Conservation (phyloP, 64 coral and sea anemone species). For the Acropora tenuis region DNA sequence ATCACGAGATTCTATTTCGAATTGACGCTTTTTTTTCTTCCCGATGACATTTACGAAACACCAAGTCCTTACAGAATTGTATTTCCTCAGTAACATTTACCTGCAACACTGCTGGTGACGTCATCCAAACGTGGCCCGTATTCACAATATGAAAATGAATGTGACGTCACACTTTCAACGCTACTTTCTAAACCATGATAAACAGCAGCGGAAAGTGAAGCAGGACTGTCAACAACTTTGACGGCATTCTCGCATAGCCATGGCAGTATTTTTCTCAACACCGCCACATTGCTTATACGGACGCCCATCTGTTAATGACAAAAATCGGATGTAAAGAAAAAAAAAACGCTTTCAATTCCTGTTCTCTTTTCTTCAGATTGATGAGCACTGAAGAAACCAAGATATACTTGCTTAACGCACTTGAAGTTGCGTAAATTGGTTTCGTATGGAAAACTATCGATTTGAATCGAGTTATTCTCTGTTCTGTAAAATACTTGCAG, state of each 20-base stretch:
- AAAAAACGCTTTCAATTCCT: neutral
- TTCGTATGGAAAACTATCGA: too few species aligned
- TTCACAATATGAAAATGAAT: constrained; percentile 71
- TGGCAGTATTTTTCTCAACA: constrained; percentile 56
- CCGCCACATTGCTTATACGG: constrained; percentile 58
- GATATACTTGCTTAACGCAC: too few species aligned
- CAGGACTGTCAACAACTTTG: constrained; percentile 38
- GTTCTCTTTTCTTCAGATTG: too few species aligned
- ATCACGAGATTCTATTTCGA: neutral
- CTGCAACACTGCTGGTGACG: neutral
- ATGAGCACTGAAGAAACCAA: too few species aligned
- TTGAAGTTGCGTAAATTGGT: too few species aligned
- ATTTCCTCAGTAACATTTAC: neutral
- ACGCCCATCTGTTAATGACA: constrained; percentile 67
- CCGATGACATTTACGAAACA: neutral
- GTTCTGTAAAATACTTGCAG: too few species aligned
- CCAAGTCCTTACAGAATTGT: neutral
- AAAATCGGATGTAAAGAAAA: neutral
- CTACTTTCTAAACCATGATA: constrained; percentile 11
- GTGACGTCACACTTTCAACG: constrained; percentile 9
- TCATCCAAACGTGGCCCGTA: constrained; percentile 75
- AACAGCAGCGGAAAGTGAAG: neutral
- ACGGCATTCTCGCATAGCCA: constrained; percentile 71
- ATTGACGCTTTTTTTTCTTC: neutral
- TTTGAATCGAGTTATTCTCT: too few species aligned